Evolutionary conservation across 2,797 vertebrate genomes (phyloP).

Genomic region (Microctenopoma steveboyesi): DNA sequence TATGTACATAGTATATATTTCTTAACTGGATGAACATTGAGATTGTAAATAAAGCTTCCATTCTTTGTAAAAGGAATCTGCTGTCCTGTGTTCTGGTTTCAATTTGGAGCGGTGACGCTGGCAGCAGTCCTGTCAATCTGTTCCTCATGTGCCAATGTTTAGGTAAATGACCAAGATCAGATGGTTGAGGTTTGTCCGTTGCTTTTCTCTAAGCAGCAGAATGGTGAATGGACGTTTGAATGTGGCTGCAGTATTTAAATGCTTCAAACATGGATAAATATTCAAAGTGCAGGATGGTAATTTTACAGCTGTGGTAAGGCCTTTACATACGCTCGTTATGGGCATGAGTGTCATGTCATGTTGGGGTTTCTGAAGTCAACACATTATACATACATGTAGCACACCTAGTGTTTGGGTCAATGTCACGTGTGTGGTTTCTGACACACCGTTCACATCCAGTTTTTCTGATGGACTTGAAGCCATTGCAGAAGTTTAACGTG

Average conservation of each 20-base stretch:
- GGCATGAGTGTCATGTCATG: no score
- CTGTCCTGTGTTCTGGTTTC: not conserved
- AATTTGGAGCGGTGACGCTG: not conserved
- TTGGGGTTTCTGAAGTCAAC: no score
- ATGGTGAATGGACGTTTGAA: not conserved
- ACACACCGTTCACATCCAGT: no score
- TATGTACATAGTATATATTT: slow-evolving; percentile 90
- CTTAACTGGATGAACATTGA: slow-evolving; percentile 93
- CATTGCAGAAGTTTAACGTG: no score
- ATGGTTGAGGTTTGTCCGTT: slow-evolving; percentile 11
- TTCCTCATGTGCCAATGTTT: not conserved
- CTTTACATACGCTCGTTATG: no score
- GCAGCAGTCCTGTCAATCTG: not conserved
- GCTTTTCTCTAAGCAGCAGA: not conserved
- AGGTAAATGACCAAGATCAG: not conserved
- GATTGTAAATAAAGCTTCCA: slow-evolving; percentile 95
- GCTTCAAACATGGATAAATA: not conserved
- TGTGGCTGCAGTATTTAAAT: not conserved
- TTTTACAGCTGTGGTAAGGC: no score
- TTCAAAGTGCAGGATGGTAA: not conserved
- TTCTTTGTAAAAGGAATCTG: slow-evolving; percentile 84
- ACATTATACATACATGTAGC: no score
- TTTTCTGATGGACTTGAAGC: no score
- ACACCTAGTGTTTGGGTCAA: no score
- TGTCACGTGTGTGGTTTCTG: no score